Percentiles rank a stretch among this genome's conserved stretches.
These are phyloP conservation scores for Drosophila antonietae DNA, from an alignment of 2,888 invertebrate species.

Conservation along the genomic window DNA sequence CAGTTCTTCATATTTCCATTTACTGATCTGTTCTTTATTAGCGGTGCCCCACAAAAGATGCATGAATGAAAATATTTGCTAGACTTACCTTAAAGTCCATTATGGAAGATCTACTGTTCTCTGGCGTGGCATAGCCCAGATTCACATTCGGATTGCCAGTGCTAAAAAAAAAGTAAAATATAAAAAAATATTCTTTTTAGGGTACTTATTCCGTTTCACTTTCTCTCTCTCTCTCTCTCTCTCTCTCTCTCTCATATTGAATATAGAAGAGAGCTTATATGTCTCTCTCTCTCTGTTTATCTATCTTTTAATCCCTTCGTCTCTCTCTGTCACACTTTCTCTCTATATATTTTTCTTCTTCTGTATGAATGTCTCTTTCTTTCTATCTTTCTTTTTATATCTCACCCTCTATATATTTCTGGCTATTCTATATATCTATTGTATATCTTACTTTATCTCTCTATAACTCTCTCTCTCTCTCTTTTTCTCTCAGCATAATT, in stretches of 20 bases:
- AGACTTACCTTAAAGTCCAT: conserved; percentile 84
- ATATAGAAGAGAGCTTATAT: too few species aligned
- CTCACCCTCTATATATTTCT: background rate
- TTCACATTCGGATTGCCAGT: conserved; percentile 87
- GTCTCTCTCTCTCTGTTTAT: background rate
- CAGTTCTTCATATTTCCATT: background rate
- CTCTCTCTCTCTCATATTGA: background rate
- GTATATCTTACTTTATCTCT: background rate
- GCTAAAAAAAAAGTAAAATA: conserved; percentile 84
- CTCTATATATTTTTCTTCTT: background rate
- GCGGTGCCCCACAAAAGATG: background rate
- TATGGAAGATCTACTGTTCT: conserved; percentile 86
- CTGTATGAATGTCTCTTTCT: background rate
- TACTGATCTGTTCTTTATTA: too few species aligned
- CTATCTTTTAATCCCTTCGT: background rate
- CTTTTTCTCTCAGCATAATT: too few species aligned
- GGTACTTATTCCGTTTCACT: too few species aligned
- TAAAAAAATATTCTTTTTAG: background rate
- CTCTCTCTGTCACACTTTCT: background rate
- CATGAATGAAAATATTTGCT: background rate
- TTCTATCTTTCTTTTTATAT: too few species aligned
- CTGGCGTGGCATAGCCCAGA: conserved; percentile 88
- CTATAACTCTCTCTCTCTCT: background rate
- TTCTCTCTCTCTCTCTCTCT: background rate
- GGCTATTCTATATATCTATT: background rate